A percentile compares a stretch with the other conserved stretches of the same genome.
Evolutionary conservation across 2,888 invertebrate genomes (phyloP).

Genomic region (Phrixothrix hirtus): DNA sequence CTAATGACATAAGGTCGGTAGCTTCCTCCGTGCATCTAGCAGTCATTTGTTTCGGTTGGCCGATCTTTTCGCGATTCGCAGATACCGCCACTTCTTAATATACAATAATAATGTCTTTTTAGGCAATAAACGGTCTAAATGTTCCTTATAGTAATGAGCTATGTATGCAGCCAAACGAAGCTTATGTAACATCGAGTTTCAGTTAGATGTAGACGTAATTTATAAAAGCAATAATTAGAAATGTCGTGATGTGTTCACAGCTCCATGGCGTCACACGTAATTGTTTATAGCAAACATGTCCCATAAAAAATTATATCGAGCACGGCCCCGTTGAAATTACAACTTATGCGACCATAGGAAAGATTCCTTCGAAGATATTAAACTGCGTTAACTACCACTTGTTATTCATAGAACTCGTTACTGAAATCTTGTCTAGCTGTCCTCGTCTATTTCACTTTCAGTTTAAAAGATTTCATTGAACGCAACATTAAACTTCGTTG

Average conservation of each 20-base stretch:
- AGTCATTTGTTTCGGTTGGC: constrained; percentile 48
- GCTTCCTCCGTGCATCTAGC: constrained; percentile 36
- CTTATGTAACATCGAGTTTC: constrained; percentile 19
- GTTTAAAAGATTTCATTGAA: too few species aligned
- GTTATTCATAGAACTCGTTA: neutral
- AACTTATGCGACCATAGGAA: constrained; percentile 22
- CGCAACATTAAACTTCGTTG: too few species aligned
- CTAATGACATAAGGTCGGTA: constrained; percentile 35
- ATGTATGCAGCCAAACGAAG: constrained; percentile 15
- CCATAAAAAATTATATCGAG: constrained; percentile 25
- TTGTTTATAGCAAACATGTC: constrained; percentile 33
- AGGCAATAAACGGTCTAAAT: constrained; percentile 33
- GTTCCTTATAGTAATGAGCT: constrained; percentile 19
- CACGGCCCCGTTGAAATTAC: constrained; percentile 32
- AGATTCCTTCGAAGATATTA: constrained; percentile 19
- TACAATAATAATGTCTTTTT: constrained; percentile 44
- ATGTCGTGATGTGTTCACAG: constrained; percentile 32
- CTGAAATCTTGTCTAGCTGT: too few species aligned
- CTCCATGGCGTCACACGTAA: constrained; percentile 32
- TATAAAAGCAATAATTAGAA: constrained; percentile 28
- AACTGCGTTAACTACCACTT: constrained; percentile 1
- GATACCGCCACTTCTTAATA: constrained; percentile 47
- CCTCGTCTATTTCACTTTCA: too few species aligned
- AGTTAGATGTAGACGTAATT: constrained; percentile 16
- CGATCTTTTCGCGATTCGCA: constrained; percentile 42